phyloP scores from a whole-genome alignment of 1,140 invertebrate genomes.

The Drosophila azteca region DNA sequence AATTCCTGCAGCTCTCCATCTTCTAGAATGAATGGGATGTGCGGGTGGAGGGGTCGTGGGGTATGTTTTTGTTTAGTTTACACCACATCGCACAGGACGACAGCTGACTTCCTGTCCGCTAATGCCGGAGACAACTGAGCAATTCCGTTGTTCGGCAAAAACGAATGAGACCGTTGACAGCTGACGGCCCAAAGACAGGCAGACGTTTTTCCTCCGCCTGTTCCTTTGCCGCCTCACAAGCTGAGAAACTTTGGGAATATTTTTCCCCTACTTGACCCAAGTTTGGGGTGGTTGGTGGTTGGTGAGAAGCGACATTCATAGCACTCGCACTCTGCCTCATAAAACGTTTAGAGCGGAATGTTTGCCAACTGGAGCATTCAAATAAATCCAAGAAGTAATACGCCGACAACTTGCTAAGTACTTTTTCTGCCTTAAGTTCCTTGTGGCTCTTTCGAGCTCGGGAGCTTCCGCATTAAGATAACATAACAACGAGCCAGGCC shows the following conservation, averaged over 20 bases:
- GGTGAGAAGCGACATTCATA: too few species aligned
- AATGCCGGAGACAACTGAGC: conserved; percentile 56
- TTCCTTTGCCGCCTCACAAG: conserved; percentile 22
- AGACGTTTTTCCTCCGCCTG: conserved; percentile 21
- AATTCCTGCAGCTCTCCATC: neutral
- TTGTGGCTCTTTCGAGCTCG: conserved; percentile 70
- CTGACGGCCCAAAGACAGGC: conserved; percentile 33
- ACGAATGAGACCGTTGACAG: conserved; percentile 51
- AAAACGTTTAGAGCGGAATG: conserved; percentile 52
- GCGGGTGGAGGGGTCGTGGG: neutral
- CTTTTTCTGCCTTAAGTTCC: conserved; percentile 45
- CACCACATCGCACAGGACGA: conserved; percentile 49
- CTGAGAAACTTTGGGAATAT: conserved; percentile 54
- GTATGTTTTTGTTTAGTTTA: conserved; percentile 63
- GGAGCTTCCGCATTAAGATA: conserved; percentile 65
- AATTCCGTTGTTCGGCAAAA: conserved; percentile 26
- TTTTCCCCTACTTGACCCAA: conserved; percentile 9
- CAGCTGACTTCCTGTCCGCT: conserved; percentile 58
- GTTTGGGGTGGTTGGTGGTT: neutral
- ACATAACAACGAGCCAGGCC: conserved; percentile 44
- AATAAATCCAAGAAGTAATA: conserved; percentile 49
- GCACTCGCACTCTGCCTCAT: conserved; percentile 15
- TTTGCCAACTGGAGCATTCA: neutral
- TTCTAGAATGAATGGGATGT: conserved; percentile 9
- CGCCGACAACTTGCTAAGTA: conserved; percentile 37